Conservation (phyloP, 2,113 vertebrate species). For the Cebidichthys violaceus region DNA sequence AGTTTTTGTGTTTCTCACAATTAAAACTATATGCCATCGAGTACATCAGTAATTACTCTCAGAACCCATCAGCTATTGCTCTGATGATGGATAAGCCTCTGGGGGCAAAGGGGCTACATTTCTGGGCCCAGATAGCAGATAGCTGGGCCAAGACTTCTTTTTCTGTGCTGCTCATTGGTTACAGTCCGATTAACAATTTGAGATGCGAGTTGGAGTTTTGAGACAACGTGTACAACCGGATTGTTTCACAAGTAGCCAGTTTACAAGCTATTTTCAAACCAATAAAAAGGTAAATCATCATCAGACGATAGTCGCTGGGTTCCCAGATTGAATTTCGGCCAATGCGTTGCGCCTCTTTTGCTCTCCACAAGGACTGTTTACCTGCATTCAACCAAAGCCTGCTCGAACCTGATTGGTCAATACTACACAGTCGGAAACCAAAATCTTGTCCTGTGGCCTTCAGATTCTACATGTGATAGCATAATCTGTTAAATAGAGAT, state of each 20-base stretch:
- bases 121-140: background rate
- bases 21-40: background rate
- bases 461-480: background rate
- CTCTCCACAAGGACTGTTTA: background rate
- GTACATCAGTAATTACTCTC: background rate
- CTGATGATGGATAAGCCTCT: background rate
- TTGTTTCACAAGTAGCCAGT: too few relatives aligned
- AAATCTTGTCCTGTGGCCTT: too few relatives aligned
- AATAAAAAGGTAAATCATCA: background rate
- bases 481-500: background rate
- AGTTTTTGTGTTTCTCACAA: background rate
- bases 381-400: background rate
- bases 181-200: background rate
- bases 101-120: background rate
- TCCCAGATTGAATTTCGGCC: background rate
- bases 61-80: background rate
- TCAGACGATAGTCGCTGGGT: background rate
- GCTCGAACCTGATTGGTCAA: background rate
- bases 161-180: too few relatives aligned
- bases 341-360: background rate
- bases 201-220: background rate
- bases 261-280: background rate
- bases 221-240: too few relatives aligned
- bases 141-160: background rate
- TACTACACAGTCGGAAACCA: background rate